Percentiles rank a stretch among this genome's conserved stretches.
Conservation (phyloP, 1,140 invertebrate species). For the Hydropsyche tenuis region DNA sequence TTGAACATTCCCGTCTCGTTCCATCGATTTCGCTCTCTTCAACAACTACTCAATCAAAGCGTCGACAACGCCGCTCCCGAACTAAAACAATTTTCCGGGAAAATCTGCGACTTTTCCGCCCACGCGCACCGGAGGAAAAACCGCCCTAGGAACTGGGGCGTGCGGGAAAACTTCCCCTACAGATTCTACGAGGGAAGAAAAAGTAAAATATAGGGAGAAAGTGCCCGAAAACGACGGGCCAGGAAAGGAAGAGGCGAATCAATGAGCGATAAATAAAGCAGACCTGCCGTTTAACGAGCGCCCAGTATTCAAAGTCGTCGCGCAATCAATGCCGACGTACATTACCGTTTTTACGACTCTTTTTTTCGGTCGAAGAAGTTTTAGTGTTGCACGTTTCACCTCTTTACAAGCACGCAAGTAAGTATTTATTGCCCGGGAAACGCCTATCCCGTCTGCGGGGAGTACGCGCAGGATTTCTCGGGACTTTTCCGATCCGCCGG, state of each 20-base stretch:
- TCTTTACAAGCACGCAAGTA: too few species aligned
- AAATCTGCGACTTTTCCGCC: not conserved
- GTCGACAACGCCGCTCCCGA: slow-evolving; percentile 16
- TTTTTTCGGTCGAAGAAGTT: not conserved
- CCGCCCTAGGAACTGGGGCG: not conserved
- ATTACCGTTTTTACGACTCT: slow-evolving; percentile 15
- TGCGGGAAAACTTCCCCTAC: not conserved
- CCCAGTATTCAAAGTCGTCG: slow-evolving; percentile 19
- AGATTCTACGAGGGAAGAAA: not conserved
- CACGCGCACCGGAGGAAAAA: not conserved
- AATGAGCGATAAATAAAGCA: slow-evolving; percentile 48
- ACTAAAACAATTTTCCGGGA: slow-evolving; percentile 45
- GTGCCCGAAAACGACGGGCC: not conserved
- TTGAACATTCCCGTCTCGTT: slow-evolving; percentile 41
- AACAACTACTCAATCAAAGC: slow-evolving; percentile 48
- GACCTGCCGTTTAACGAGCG: slow-evolving; percentile 25
- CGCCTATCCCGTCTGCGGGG: too few species aligned
- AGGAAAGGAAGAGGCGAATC: slow-evolving; percentile 34
- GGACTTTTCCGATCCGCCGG: too few species aligned
- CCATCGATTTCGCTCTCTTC: slow-evolving; percentile 33
- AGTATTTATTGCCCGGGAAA: too few species aligned
- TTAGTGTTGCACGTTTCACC: not conserved
- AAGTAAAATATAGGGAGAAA: not conserved
- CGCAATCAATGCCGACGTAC: slow-evolving; percentile 8
- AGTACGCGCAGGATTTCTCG: too few species aligned